Evolutionary conservation across 2,113 vertebrate genomes (phyloP).

Genomic region (Scophthalmus maximus): DNA sequence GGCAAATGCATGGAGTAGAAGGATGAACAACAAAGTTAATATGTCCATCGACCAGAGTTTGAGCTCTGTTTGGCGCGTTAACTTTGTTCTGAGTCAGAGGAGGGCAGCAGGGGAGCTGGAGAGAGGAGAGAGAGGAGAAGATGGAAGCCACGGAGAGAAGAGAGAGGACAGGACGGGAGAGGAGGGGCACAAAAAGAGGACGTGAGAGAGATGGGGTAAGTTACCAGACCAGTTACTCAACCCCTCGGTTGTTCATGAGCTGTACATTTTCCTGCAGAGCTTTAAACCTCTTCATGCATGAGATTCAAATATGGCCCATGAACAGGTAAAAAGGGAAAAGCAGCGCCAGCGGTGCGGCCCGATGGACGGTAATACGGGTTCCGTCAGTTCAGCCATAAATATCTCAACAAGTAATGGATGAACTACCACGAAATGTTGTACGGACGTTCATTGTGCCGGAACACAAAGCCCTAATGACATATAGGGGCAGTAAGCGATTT

Average conservation of each 20-base stretch:
- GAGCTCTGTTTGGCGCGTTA: conserved; percentile 66
- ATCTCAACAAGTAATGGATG: no score
- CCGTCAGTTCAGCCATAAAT: no score
- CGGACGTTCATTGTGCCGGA: no score
- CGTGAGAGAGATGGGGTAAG: conserved; percentile 71
- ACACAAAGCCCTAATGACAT: no score
- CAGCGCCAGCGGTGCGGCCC: no score
- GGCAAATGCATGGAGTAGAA: conserved; percentile 12
- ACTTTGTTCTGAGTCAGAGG: conserved; percentile 80
- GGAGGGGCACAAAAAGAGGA: conserved; percentile 74
- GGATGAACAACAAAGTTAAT: conserved; percentile 62
- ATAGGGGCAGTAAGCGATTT: no score
- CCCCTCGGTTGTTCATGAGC: conserved; percentile 36
- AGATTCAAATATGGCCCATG: no score
- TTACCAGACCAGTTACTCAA: conserved; percentile 65
- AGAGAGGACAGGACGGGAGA: conserved; percentile 47
- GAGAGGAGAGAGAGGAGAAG: conserved; percentile 39
- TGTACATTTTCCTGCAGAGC: neutral
- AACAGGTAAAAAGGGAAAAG: no score
- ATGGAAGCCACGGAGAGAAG: conserved; percentile 38
- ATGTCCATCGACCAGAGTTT: conserved; percentile 41
- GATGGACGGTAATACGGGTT: no score
- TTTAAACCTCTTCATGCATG: neutral
- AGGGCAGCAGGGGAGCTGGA: conserved; percentile 79
- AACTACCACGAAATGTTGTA: no score